These are phyloP conservation scores for Florisuga fusca DNA, from an alignment of 2,797 vertebrate species.

Conservation along the genomic window DNA sequence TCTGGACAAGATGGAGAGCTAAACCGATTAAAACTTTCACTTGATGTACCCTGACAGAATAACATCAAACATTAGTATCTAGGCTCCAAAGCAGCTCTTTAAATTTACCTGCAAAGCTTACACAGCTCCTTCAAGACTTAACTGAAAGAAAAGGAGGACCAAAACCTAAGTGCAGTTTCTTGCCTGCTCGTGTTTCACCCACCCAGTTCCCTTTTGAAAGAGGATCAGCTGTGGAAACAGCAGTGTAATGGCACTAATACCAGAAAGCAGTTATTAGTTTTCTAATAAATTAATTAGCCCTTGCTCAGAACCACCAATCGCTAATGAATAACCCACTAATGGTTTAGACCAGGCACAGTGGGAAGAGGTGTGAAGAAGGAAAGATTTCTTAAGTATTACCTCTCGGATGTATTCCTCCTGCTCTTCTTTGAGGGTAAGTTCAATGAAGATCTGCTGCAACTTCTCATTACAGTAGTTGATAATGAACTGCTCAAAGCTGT, in stretches of 20 bases:
- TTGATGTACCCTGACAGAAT: background rate
- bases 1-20: background rate
- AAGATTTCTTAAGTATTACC: conserved; percentile 73
- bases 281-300: background rate
- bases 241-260: background rate
- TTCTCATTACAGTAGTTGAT: conserved; percentile 99
- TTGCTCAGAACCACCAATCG: background rate
- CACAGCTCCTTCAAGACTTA: background rate
- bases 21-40: background rate
- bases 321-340: background rate
- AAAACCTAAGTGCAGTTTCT: background rate
- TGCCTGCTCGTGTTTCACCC: background rate
- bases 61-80: background rate
- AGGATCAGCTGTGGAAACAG: background rate
- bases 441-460: conserved; percentile 98
- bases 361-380: background rate
- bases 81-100: background rate
- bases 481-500: conserved; percentile 99
- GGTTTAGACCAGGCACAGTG: accelerated
- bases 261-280: background rate
- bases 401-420: conserved; percentile 97
- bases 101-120: background rate
- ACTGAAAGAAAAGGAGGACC: background rate
- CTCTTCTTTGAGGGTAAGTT: conserved; percentile 95
- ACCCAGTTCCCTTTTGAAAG: background rate